Base-by-base conservation (phyloP, 2,113 vertebrate species). In the Cryptotis parvus region DNA sequence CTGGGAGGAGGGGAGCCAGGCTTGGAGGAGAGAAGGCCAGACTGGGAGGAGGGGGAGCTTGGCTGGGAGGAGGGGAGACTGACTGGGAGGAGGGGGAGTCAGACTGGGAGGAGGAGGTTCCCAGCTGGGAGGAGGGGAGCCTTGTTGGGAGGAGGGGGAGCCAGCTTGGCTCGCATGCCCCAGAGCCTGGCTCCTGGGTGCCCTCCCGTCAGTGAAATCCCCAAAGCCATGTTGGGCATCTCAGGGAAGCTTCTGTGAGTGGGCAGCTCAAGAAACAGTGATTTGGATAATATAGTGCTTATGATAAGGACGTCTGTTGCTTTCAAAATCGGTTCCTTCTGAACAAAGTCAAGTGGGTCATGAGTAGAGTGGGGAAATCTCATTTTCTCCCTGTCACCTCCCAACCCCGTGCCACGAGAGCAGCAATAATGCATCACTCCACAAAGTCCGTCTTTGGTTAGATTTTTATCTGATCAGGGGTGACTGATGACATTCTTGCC, bases 281-380 rank as follows among this genome's bases (percentile, higher is more conserved):
- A 76, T 88, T 88, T 84, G 73, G 86, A 79, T 83, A 92, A 95
- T 80, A 93, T 0, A 66, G 79, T 37, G 66, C 94, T 90, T 90
- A 90, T 91, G 76, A 3, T 43, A 94, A 91, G 85, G 76, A 77
- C 80, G 72, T 43, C 68, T 65, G n/a, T 37, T 49, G 83, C 88
- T 90, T 95, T 94, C 83, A 58, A 79, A 94, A 94, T 92, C 94
- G 63, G 92, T 68, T 90, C 43, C 86, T 83, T 93, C 88, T 82
- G 92, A 95, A 89, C 86, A 84, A 88, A 96, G 88, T 96, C 96
- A 96, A 95, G 95, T 92, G 89, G 94, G 82, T 95, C 95, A 89
- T 58, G 86, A 87, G 72, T 72, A 68, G 93, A 90, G 88, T 84
- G 77, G 88, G 89, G 93, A 94, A 93, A 92, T 92, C 91, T 65